phyloP scores from a whole-genome alignment of 2,797 vertebrate species.

The Scyliorhinus canicula region DNA sequence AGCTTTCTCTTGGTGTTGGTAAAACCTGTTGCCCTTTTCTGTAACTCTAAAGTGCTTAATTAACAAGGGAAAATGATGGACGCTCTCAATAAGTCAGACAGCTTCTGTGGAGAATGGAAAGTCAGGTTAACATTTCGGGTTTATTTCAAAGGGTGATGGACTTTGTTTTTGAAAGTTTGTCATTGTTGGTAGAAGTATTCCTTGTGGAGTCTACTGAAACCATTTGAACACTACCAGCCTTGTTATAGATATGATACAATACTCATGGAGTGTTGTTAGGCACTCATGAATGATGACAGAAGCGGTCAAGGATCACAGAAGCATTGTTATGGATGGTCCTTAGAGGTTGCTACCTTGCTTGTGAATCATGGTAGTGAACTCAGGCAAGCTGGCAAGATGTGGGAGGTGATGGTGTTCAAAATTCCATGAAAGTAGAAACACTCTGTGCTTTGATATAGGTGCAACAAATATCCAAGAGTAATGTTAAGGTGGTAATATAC shows the following conservation, averaged over 20 bases:
- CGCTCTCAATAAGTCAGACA: background rate
- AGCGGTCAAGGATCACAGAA: background rate
- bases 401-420: background rate
- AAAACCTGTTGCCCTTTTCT: background rate
- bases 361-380: background rate
- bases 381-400: background rate
- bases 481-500: background rate
- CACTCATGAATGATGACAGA: background rate
- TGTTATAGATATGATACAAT: background rate
- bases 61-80: background rate
- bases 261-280: background rate
- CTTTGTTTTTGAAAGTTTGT: background rate
- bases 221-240: background rate
- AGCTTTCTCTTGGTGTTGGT: background rate
- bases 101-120: background rate
- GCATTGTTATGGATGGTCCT: background rate
- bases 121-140: background rate
- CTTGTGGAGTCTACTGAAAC: background rate
- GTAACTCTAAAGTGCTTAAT: background rate
- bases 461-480: background rate
- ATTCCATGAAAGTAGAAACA: background rate
- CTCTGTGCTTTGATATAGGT: background rate
- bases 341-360: background rate
- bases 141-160: background rate
- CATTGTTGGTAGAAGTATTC: background rate